A percentile compares a stretch with the other conserved stretches of the same genome.
These are phyloP conservation scores for Hucho hucho DNA, from an alignment of 2,113 vertebrate species.

Conservation along the genomic window DNA sequence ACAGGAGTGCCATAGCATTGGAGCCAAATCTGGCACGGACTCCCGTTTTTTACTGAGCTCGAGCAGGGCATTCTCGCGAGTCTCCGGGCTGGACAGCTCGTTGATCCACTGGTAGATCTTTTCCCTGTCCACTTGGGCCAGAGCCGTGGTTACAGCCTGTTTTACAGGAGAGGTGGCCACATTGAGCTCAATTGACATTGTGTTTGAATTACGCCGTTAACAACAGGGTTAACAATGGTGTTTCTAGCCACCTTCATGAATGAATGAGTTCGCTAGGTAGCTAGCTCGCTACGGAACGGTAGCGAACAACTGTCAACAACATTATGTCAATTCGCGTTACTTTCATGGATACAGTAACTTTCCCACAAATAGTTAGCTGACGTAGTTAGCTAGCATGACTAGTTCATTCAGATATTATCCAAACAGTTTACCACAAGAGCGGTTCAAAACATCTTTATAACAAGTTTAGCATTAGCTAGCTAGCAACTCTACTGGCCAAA, in stretches of 20 bases:
- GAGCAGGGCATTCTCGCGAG: constrained; percentile 91
- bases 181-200: background rate
- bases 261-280: background rate
- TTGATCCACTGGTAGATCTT: constrained; percentile 99
- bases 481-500: background rate
- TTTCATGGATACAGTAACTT: too few relatives aligned
- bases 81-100: constrained; percentile 95
- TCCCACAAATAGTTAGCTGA: too few relatives aligned
- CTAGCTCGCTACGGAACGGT: background rate
- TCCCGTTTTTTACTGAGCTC: constrained; percentile 97
- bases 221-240: background rate
- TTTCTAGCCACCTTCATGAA: background rate
- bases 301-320: background rate
- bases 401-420: too few relatives aligned
- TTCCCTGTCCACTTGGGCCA: constrained; percentile 95
- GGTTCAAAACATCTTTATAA: too few relatives aligned
- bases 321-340: background rate
- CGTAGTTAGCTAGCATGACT: too few relatives aligned
- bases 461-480: background rate
- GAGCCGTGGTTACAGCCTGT: constrained; percentile 90
- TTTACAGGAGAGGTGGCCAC: background rate
- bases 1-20: constrained; percentile 98
- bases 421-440: too few relatives aligned
- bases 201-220: background rate
- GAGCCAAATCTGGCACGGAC: constrained; percentile 93